A percentile compares a stretch with the other conserved stretches of the same genome.
Evolutionary conservation across 2,888 invertebrate genomes (phyloP).

Genomic region (Ochropacha duplaris): DNA sequence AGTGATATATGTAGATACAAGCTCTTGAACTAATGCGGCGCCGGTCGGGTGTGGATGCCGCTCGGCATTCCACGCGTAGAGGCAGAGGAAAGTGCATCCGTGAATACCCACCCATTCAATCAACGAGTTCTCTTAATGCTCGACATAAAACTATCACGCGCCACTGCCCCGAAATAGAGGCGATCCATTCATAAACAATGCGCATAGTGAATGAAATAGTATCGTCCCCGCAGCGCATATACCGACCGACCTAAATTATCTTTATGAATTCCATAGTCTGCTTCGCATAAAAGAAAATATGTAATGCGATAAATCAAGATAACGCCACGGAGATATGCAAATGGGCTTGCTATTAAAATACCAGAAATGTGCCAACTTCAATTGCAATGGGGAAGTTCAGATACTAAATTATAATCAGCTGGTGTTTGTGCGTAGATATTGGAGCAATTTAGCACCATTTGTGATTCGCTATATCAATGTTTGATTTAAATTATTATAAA

Average conservation of each 20-base stretch:
- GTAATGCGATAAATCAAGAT: slow-evolving; percentile 71
- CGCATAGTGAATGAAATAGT: slow-evolving; percentile 64
- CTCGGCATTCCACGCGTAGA: slow-evolving; percentile 46
- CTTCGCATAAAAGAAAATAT: slow-evolving; percentile 53
- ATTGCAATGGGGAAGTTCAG: slow-evolving; percentile 58
- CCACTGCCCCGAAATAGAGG: slow-evolving; percentile 65
- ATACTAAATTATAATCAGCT: slow-evolving; percentile 49
- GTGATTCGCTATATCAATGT: not conserved
- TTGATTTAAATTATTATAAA: not conserved
- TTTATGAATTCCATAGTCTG: slow-evolving; percentile 50
- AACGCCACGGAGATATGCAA: slow-evolving; percentile 68
- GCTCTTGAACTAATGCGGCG: slow-evolving; percentile 6
- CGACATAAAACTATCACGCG: slow-evolving; percentile 61
- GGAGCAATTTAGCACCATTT: slow-evolving; percentile 22
- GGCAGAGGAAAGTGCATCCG: slow-evolving; percentile 63
- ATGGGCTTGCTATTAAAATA: slow-evolving; percentile 72
- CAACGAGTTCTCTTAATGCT: slow-evolving; percentile 48
- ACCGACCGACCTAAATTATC: slow-evolving; percentile 26
- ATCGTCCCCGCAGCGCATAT: slow-evolving; percentile 52
- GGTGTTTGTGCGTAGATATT: slow-evolving; percentile 48
- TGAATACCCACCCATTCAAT: slow-evolving; percentile 57
- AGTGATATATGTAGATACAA: not conserved
- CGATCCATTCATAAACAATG: slow-evolving; percentile 70
- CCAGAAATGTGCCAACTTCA: slow-evolving; percentile 70
- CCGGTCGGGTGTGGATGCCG: slow-evolving; percentile 10